Base-by-base conservation (phyloP, 2,888 invertebrate genomes). In the Clunio marinus region DNA sequence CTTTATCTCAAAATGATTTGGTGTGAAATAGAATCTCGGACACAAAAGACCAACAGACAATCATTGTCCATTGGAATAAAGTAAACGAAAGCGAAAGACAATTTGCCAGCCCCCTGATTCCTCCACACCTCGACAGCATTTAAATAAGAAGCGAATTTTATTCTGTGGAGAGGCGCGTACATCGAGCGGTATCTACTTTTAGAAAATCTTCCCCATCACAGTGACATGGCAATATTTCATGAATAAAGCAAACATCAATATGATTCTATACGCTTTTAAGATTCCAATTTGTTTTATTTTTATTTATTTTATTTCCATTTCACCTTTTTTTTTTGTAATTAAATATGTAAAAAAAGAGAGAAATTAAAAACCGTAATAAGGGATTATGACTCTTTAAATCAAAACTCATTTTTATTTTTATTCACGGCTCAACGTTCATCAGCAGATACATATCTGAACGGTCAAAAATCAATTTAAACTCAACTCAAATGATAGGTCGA, bases 251-350 rank as follows among this genome's bases (percentile, higher is more conserved):
- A 63, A 63, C 41, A 63, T 66, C 32, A 28, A 66, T 51, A 66
- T 66, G 55, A 66, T 66, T 66, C 55, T 66, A 55, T 66, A 66
- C 66, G 55, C 66, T 51, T 55, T 66, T 55, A 51, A 59, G n/a
- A 59, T 66, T 66, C 45, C 45, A 63, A 63, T 63, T 63, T 45
- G 27, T 32, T 32, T 59, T 35, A 59, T 59, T n/a, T n/a, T 35
- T 66, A 66, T 66, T 66, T 66, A 66, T 66, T 66, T 66, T 66
- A 66, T 66, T 66, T 66, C 66, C 55, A 66, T 66, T 66, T 66
- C 66, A 51, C 51, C 25, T 63, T 46, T 35, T 57, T 22, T 45
- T 62, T 62, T 5, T 24, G 17, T 62, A 57, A 57, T 57, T 24
- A 27, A 57, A 57, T n/a, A n/a, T n/a, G n/a, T n/a, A n/a, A n/a